Evolutionary conservation across 2,888 invertebrate genomes (phyloP), one percentile per base, ranked within the genome.

Genomic region (Ormyrus pomaceus): DNA sequence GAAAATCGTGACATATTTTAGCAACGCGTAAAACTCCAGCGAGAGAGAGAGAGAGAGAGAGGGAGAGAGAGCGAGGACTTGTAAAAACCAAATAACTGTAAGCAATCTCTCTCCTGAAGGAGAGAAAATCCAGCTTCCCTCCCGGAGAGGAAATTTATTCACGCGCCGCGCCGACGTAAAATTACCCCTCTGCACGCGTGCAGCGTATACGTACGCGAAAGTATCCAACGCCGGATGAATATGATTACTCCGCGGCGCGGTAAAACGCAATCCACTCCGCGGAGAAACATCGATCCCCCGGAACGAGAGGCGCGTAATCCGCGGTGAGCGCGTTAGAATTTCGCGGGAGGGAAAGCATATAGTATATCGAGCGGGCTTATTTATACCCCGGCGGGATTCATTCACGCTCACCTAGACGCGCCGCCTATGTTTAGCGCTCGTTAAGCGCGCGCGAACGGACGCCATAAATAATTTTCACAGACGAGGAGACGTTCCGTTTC

Each of bases 391-490:
- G 7, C 10, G 48, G 46, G 53, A 72, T 19, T 46, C 62, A 72
- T 19, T 46, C 62, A 19, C 19, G 19, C 19, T 19, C 19, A 19
- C 6, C 13, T 45, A 4, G 3, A 55, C 53, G 4, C 13, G 9
- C 11, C 11, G 11, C 5, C 58, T 58, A 56, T 56, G 58, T 74
- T 65, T 66, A 74, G 50, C 58, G 19, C n/a, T 53, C 48, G 58
- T 65, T 58, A 66, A 50, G 11, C 74, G 51, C 50, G 13, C 19
- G 34, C n/a, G 48, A 74, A 74, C 11, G 51, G 45, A 56, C 48
- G 53, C 74, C 65, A 66, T 74, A 74, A 74, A 74, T 74, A 74
- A 74, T 74, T 61, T 48, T 19, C 19, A 19, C 19, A 19, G 19
- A 4, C 10, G 19, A 45, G 51, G 19, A 55, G 51, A 9, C 5